Base-by-base conservation (phyloP, 2,888 invertebrate species). In the Resseliella maxima region DNA sequence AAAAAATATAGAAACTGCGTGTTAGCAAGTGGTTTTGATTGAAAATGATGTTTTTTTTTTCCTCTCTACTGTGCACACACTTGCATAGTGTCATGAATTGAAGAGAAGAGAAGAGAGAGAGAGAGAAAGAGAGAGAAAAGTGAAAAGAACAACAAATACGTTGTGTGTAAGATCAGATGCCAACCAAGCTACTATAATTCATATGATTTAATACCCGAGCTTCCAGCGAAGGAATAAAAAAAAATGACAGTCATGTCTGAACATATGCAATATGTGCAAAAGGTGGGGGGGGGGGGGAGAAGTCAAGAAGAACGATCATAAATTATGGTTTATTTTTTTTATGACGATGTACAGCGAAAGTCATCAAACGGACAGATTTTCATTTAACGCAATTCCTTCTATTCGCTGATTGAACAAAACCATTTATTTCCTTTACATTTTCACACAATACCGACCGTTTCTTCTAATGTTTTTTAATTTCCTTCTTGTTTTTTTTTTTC, bases 271-370 rank as follows among this genome's bases (percentile, higher is more conserved):
- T 72, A 72, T 72, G 72, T n/a, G 27, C 35, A 27, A 31, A 72
- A 41, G 12, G 12, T 5, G 41, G 72, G 31, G 72, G 31, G 31
- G 12, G 12, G 12, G 41, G 41, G 72, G 31, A 35, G 31, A 72
- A 72, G 72, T 72, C 31, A 31, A 72, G 72, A 72, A 72, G 72
- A 59, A 59, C 59, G 24, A 3, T 72, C 31, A 72, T 72, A 31
- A 72, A 72, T 72, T 72, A 72, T 72, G 72, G 12, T 59, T 59
- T 59, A 3, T 59, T 72, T 72, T 72, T 72, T 72, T 35, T 31
- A 72, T 72, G 72, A 35, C 15, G 72, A 72, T 72, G 15, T 72
- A 72, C 72, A 72, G 31, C 59, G 59, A 59, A 59, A 59, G 59
- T 59, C 59, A 59, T 59, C 59, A 24, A 59, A 59, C 24, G 46